Evolutionary conservation across 1,140 invertebrate genomes (phyloP).

Genomic region (Procambarus clarkii): DNA sequence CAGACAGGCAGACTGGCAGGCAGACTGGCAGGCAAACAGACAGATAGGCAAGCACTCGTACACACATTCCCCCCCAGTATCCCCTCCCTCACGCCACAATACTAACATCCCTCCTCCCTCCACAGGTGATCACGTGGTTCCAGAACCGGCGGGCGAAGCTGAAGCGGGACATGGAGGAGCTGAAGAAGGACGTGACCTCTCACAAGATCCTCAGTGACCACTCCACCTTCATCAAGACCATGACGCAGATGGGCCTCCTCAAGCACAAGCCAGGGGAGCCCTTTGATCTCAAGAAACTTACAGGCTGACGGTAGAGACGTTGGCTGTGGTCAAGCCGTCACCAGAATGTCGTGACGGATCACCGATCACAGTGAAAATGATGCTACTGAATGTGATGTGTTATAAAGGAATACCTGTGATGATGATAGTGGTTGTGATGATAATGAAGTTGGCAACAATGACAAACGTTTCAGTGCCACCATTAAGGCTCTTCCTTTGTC

Average conservation of each 20-base stretch:
- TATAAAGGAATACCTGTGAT: not conserved
- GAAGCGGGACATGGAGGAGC: constrained; percentile 97
- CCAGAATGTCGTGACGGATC: not conserved
- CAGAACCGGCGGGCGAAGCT: constrained; percentile 97
- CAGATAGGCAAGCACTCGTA: not conserved
- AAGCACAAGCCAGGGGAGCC: constrained; percentile 60
- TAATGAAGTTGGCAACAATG: not conserved
- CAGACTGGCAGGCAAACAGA: not conserved
- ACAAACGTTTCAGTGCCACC: not conserved
- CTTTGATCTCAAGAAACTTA: constrained; percentile 47
- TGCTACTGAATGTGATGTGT: not conserved
- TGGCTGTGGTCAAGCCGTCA: not conserved
- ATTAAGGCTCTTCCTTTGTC: no score
- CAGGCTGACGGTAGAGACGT: not conserved
- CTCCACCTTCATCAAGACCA: constrained; percentile 58
- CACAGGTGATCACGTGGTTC: constrained; percentile 99
- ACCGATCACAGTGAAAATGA: not conserved
- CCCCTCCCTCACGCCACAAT: not conserved
- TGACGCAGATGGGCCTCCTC: constrained; percentile 60
- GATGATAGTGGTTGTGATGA: not conserved
- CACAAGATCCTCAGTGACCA: constrained; percentile 60
- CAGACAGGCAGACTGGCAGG: no score
- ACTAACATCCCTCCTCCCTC: not conserved
- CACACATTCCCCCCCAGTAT: no score
- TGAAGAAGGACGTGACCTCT: constrained; percentile 95